phyloP scores from a whole-genome alignment of 1,140 invertebrate species.

The Mycetomoellerius zeteki region DNA sequence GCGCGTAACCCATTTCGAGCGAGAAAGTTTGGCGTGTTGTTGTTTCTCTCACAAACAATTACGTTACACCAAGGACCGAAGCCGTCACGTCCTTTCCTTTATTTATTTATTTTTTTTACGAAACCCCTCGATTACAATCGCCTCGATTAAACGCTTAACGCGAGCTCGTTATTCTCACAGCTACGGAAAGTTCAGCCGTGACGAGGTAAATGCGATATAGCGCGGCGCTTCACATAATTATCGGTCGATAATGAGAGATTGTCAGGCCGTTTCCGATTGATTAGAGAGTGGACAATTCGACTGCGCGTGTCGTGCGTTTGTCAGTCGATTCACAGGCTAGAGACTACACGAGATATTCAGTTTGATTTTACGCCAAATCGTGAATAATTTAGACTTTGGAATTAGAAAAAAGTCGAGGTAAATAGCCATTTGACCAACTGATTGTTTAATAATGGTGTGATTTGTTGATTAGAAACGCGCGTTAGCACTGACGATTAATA shows the following conservation, averaged over 20 bases:
- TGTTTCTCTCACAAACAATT: neutral
- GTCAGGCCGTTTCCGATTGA: conserved; percentile 56
- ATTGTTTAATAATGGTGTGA: conserved; percentile 45
- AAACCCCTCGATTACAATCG: neutral
- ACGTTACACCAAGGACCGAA: neutral
- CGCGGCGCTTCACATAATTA: conserved; percentile 37
- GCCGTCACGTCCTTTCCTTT: neutral
- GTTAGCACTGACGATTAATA: neutral
- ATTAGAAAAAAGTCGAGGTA: conserved; percentile 42
- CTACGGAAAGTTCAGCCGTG: conserved; percentile 35
- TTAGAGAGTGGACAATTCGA: conserved; percentile 48
- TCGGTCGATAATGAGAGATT: conserved; percentile 52
- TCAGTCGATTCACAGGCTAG: neutral
- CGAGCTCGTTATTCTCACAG: conserved; percentile 22
- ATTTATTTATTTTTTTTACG: neutral
- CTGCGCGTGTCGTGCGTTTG: conserved; percentile 16
- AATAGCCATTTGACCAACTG: conserved; percentile 39
- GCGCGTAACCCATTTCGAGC: neutral
- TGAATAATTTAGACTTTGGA: conserved; percentile 30
- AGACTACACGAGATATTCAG: neutral
- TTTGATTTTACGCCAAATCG: conserved; percentile 40
- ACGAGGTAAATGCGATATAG: conserved; percentile 17
- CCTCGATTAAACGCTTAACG: neutral
- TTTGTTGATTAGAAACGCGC: conserved; percentile 45
- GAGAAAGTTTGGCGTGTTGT: neutral